Evolutionary conservation across 2,888 invertebrate species (phyloP), one percentile per base, ranked within the genome.

Genomic region (Parnassius apollo): DNA sequence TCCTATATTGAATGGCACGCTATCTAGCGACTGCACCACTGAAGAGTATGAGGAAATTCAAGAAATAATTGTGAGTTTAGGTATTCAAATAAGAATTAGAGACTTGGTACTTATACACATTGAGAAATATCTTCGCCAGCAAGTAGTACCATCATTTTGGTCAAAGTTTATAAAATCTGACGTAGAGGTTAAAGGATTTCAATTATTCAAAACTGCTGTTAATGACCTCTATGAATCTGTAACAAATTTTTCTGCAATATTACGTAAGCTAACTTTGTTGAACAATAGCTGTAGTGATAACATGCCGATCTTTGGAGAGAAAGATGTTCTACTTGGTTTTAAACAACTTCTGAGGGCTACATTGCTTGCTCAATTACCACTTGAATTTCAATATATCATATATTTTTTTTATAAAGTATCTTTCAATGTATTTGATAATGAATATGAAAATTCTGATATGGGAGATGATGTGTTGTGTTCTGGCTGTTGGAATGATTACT

Each of bases 401-500:
- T 93, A 94, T 71, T 94, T 94, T 59, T 97, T 96, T 82, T 97
- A 96, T 76, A 94, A 94, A 83, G 93, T 95, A 22, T 95, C 96
- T 4, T 95, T 97, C 68, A 95, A 94, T 76, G 94, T 96, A 0
- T 96, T 96, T 78, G 90, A 91, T 70, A 86, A 88, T 77, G 86
- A 88, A 71, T 82, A 83, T 79, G 88, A 90, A 60, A 83, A 82
- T 74, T 89, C 91, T 65, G 93, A 93, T 42, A 93, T 93, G 71
- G 89, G 90, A 52, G 94, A 95, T 70, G 89, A 90, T 69, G 86
- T 93, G 0, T 92, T 93, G 63, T 98, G 97, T 81, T 91, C 93
- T 18, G 96, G 96, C 0, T 98, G 97, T 83, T 93, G 92, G 68
- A 93, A 94, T 76, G 95, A 95, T 64, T 84, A 84, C 65, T 81